Percentiles rank a stretch among this genome's conserved stretches.
Conservation (phyloP, 2,113 vertebrate genomes). For the Labeo catla region DNA sequence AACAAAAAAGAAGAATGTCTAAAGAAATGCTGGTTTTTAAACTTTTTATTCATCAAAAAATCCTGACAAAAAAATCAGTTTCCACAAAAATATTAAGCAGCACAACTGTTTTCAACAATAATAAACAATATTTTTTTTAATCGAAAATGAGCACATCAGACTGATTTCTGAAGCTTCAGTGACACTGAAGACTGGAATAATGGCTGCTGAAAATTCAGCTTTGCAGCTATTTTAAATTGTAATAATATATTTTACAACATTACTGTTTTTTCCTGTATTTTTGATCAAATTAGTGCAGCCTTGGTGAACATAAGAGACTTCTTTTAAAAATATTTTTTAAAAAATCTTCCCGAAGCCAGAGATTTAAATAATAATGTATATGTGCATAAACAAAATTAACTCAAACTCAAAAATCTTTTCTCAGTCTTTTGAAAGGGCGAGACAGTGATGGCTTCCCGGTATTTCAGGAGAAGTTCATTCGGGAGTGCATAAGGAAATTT, state of each 20-base stretch:
- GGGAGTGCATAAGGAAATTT: slow-evolving; percentile 95
- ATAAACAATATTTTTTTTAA: not conserved
- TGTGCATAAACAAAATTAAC: not conserved
- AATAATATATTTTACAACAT: not conserved
- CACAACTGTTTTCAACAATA: not conserved
- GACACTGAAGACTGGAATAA: not conserved
- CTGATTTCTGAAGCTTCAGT: not conserved
- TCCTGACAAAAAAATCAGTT: not conserved
- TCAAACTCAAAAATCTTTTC: not conserved
- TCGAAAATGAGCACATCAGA: not conserved
- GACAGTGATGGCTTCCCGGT: slow-evolving; percentile 89
- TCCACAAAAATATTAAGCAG: not conserved
- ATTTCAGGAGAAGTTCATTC: slow-evolving; percentile 92
- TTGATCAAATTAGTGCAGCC: not conserved
- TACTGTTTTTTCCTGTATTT: not conserved
- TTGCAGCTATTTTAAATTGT: not conserved
- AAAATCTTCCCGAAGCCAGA: not conserved
- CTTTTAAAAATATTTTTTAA: not conserved
- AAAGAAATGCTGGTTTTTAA: not conserved
- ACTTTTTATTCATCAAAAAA: not conserved
- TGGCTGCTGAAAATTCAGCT: not conserved
- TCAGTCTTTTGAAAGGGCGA: slow-evolving; percentile 90
- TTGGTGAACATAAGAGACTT: not conserved
- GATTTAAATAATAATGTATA: not conserved
- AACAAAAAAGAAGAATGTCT: not conserved